phyloP scores from a whole-genome alignment of 2,113 vertebrate genomes.

The Trematocara unimaculatum region DNA sequence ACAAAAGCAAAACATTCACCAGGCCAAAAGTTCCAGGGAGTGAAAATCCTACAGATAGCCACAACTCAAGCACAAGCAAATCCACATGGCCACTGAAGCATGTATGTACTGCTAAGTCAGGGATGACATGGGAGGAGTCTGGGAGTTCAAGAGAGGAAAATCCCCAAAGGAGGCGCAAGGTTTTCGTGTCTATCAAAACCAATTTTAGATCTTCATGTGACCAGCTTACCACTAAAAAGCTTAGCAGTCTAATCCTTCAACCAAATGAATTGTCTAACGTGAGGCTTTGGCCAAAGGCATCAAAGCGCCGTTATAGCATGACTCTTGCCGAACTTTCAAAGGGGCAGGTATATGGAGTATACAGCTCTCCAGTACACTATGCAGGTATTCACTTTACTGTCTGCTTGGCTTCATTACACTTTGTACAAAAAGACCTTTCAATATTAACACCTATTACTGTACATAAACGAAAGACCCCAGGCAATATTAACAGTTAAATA shows the following conservation, averaged over 20 bases:
- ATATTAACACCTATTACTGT: background rate
- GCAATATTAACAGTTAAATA: background rate
- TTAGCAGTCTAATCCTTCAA: conserved; percentile 65
- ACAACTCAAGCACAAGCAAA: conserved; percentile 1
- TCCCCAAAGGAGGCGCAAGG: conserved; percentile 24
- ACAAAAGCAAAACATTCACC: background rate
- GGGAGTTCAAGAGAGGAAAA: conserved; percentile 27
- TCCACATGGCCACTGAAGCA: conserved; percentile 46
- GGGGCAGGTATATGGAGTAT: background rate
- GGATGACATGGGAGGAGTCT: conserved; percentile 46
- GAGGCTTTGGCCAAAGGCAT: conserved; percentile 34
- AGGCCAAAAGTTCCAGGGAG: background rate
- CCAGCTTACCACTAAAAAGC: conserved; percentile 65
- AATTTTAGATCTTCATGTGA: conserved; percentile 56
- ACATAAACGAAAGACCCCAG: background rate
- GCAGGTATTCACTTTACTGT: background rate
- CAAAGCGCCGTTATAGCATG: conserved; percentile 13
- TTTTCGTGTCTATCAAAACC: conserved; percentile 38
- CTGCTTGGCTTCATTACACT: background rate
- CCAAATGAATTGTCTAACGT: conserved; percentile 62
- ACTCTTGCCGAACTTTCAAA: background rate
- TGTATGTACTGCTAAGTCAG: conserved; percentile 23
- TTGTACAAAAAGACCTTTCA: background rate
- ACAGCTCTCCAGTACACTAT: background rate
- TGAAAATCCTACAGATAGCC: background rate